phyloP scores from a whole-genome alignment of 2,113 vertebrate genomes.

The Carettochelys insculpta region DNA sequence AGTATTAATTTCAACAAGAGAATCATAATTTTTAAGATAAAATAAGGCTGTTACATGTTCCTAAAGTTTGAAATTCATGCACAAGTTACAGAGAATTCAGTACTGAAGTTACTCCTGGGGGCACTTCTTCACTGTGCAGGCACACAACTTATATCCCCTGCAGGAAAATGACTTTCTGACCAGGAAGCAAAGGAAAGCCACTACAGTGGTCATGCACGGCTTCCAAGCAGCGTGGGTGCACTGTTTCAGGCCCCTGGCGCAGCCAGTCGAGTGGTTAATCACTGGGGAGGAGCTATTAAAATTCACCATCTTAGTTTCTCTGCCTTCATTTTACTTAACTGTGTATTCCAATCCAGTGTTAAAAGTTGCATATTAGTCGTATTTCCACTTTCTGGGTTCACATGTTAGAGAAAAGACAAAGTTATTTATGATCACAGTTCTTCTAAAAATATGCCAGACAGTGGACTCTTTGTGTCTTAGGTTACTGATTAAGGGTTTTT shows the following conservation, averaged over 20 bases:
- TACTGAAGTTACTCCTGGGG: background rate
- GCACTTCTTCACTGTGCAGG: too few species aligned
- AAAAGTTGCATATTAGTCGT: background rate
- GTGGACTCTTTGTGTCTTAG: background rate
- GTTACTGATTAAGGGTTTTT: background rate
- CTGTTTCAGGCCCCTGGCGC: too few species aligned
- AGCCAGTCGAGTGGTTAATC: too few species aligned
- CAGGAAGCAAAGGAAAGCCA: too few species aligned
- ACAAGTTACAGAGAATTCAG: background rate
- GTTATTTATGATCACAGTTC: background rate
- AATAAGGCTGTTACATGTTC: background rate
- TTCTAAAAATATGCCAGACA: background rate
- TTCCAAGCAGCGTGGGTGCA: too few species aligned
- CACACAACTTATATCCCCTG: too few species aligned
- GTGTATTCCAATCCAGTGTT: too few species aligned
- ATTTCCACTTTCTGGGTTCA: background rate
- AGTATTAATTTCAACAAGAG: background rate
- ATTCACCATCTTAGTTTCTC: fast-evolving
- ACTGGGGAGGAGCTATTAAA: background rate
- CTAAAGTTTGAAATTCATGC: background rate
- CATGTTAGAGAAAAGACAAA: background rate
- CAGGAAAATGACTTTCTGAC: too few species aligned
- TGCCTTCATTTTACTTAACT: background rate
- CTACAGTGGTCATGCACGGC: too few species aligned
- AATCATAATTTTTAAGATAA: background rate